A percentile compares a stretch with the other conserved stretches of the same genome.
Conservation (phyloP, 2,888 invertebrate genomes). For the Clepsis dumicolana region DNA sequence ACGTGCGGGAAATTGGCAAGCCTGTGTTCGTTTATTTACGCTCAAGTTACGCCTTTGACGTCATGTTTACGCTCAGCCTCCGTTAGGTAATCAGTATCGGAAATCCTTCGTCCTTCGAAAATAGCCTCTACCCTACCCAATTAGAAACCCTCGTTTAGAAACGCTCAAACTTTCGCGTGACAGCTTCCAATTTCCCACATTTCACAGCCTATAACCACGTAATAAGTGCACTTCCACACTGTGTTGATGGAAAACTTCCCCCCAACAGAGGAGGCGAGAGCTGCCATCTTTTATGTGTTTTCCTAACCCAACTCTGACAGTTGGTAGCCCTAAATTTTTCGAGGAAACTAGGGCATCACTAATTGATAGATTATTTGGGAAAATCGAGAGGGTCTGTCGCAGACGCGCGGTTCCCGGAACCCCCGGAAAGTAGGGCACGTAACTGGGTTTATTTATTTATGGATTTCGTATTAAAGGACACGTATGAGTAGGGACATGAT, state of each 20-base stretch:
- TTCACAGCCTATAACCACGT: background rate
- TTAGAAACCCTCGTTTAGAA: constrained; percentile 12
- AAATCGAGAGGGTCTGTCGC: constrained; percentile 29
- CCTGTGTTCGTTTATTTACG: constrained; percentile 14
- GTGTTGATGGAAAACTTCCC: background rate
- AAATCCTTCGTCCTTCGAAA: constrained; percentile 34
- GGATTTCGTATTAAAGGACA: constrained; percentile 30
- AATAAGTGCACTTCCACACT: background rate
- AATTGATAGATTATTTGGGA: constrained; percentile 27
- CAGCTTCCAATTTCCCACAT: constrained; percentile 11
- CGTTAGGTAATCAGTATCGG: constrained; percentile 37
- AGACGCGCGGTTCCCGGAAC: constrained; percentile 24
- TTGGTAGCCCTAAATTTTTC: constrained; percentile 28
- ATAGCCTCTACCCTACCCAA: constrained; percentile 11
- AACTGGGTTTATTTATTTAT: constrained; percentile 42
- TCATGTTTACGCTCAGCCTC: constrained; percentile 38
- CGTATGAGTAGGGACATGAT: background rate
- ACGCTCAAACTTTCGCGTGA: constrained; percentile 10
- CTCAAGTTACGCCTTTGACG: constrained; percentile 31
- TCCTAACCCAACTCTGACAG: constrained; percentile 23
- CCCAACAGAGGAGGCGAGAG: background rate
- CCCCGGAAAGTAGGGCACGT: constrained; percentile 37
- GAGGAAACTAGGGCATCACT: constrained; percentile 29
- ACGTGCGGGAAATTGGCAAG: constrained; percentile 27
- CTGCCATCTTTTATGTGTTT: constrained; percentile 30